phyloP scores from a whole-genome alignment of 2,113 vertebrate genomes.

The Aptenodytes patagonicus region DNA sequence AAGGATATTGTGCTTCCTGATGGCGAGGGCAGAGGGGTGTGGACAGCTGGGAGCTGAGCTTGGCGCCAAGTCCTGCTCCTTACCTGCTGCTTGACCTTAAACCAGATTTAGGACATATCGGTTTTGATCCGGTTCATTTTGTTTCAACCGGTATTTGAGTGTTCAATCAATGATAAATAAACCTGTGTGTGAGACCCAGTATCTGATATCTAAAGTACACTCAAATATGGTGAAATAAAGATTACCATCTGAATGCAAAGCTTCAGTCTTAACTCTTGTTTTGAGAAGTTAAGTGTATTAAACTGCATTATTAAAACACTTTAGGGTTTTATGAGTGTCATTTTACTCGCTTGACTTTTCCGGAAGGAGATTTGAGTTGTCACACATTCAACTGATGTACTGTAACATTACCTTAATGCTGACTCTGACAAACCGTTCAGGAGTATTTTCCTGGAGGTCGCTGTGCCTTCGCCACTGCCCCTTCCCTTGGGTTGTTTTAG shows the following conservation, averaged over 20 bases:
- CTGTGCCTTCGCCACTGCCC: neutral
- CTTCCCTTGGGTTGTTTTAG: neutral
- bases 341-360: neutral
- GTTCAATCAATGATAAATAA: neutral
- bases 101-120: no score
- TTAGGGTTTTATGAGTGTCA: neutral
- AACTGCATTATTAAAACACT: neutral
- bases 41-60: neutral
- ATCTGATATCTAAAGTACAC: neutral
- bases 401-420: neutral
- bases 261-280: neutral
- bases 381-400: neutral
- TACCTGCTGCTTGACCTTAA: neutral
- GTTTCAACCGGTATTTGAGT: neutral
- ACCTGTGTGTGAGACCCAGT: neutral
- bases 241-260: neutral
- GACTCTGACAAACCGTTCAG: neutral
- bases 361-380: neutral
- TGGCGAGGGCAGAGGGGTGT: neutral
- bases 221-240: neutral
- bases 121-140: neutral
- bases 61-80: neutral
- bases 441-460: neutral
- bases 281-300: neutral
- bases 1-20: neutral